A percentile compares a stretch with the other conserved stretches of the same genome.
Conservation (phyloP, 2,113 vertebrate species). For the Anarhynchus alexandrinus region DNA sequence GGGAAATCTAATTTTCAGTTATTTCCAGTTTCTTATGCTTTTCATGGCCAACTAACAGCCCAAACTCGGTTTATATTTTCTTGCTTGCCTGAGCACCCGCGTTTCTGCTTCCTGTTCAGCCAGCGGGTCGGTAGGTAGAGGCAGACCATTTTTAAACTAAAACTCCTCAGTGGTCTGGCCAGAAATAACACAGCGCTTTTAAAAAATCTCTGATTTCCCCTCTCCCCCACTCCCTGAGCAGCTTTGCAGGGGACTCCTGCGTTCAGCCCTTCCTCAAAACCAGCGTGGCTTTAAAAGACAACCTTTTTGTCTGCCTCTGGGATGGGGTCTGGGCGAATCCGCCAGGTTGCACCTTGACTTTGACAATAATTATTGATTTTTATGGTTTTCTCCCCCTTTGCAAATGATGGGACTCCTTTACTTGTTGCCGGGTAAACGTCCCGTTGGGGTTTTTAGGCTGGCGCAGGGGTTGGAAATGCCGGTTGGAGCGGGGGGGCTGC, state of each 20-base stretch:
- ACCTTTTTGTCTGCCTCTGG: not conserved
- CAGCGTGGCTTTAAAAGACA: not conserved
- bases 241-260: not conserved
- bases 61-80: not conserved
- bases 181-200: not conserved
- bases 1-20: not conserved
- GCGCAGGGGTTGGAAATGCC: not conserved
- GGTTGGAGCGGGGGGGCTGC: not conserved
- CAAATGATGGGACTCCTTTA: not conserved
- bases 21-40: not conserved
- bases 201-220: not conserved
- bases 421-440: fast-evolving
- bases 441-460: not conserved
- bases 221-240: not conserved
- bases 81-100: not conserved
- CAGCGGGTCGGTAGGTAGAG: not conserved
- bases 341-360: not conserved
- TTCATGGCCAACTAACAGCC: not conserved
- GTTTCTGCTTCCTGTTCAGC: not conserved
- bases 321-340: not conserved
- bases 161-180: not conserved
- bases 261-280: not conserved
- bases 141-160: not conserved
- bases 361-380: not conserved
- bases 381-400: not conserved